Conservation (phyloP, 2,113 vertebrate genomes). For the Notothenia rossii region DNA sequence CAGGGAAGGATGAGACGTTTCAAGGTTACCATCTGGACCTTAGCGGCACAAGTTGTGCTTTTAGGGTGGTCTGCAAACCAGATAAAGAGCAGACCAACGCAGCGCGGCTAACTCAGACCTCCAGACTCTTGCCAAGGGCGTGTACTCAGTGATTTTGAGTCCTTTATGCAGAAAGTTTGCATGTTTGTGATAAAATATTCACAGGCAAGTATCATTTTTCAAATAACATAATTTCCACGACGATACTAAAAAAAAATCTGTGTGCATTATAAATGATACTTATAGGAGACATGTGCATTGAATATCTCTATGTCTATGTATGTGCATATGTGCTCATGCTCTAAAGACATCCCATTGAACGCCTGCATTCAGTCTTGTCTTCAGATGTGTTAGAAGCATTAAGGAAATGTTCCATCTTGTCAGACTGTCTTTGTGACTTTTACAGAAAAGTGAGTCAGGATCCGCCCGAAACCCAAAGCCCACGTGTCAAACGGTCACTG, state of each 20-base stretch:
- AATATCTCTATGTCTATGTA: not conserved
- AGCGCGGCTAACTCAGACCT: no score
- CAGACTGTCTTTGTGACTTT: not conserved
- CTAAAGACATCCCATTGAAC: not conserved
- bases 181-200: no score
- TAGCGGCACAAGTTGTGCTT: no score
- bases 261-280: not conserved
- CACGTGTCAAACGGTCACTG: not conserved
- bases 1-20: no score
- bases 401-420: not conserved
- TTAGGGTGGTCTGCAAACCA: no score
- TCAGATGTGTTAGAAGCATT: not conserved
- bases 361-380: not conserved
- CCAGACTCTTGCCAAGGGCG: no score
- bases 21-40: no score
- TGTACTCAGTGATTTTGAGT: no score
- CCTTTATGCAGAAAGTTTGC: no score
- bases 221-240: not conserved
- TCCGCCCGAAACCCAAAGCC: not conserved
- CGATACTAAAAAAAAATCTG: not conserved
- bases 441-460: not conserved
- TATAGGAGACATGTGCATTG: not conserved
- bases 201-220: no score
- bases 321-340: not conserved
- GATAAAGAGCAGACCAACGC: no score